Conservation (phyloP, 2,888 invertebrate genomes). For the Plagodis dolabraria region DNA sequence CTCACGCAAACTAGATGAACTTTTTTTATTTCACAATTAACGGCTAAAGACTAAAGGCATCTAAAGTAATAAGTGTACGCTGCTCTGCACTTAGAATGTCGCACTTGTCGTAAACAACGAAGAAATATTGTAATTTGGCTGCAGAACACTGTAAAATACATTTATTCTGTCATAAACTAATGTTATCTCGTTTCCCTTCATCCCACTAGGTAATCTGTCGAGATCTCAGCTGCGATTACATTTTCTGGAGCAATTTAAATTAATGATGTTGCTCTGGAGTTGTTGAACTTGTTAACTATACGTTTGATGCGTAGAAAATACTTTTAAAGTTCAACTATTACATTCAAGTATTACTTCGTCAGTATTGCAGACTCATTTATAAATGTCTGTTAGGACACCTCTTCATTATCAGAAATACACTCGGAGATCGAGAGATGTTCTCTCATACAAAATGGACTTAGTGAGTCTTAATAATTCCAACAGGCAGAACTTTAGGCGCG, state of each 20-base stretch:
- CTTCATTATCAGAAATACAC: too few species aligned
- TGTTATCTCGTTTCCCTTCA: background rate
- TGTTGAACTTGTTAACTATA: background rate
- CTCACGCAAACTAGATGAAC: background rate
- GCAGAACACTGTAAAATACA: slow-evolving; percentile 16
- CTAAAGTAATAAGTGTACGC: too few species aligned
- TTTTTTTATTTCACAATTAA: background rate
- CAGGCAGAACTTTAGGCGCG: too few species aligned
- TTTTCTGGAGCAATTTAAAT: slow-evolving; percentile 9
- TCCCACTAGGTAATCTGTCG: slow-evolving; percentile 12
- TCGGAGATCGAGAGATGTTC: too few species aligned
- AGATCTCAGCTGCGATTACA: slow-evolving; percentile 12
- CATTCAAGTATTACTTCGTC: background rate
- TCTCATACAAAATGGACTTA: too few species aligned
- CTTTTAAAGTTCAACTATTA: background rate
- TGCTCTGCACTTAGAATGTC: background rate
- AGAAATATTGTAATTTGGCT: slow-evolving; percentile 11
- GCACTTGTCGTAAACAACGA: slow-evolving; percentile 7
- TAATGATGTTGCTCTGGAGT: slow-evolving; percentile 6
- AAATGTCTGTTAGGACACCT: too few species aligned
- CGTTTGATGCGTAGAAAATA: background rate
- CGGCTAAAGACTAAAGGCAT: background rate
- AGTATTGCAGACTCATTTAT: too few species aligned
- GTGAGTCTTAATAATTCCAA: too few species aligned
- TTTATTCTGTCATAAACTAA: slow-evolving; percentile 16